phyloP scores from a whole-genome alignment of 2,888 invertebrate genomes.

The Bedellia somnulentella region DNA sequence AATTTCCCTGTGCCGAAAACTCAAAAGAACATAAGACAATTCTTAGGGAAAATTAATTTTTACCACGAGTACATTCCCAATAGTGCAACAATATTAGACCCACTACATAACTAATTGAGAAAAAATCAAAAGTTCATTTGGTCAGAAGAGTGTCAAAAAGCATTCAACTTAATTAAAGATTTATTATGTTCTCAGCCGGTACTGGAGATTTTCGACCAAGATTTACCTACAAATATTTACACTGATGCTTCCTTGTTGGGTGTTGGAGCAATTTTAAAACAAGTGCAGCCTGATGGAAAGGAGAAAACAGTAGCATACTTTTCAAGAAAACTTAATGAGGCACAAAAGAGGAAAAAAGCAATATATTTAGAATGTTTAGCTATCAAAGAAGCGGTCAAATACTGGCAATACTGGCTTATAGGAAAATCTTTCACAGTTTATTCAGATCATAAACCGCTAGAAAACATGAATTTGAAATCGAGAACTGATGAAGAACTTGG shows the following conservation, averaged over 20 bases:
- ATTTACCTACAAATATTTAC: background rate
- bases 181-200: conserved; percentile 1
- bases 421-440: conserved; percentile 12
- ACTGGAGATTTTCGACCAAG: conserved; percentile 1
- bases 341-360: conserved; percentile 10
- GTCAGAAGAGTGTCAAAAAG: conserved; percentile 6
- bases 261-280: background rate
- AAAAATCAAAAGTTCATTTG: too few relatives aligned
- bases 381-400: too few relatives aligned
- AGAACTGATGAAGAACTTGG: conserved; percentile 5
- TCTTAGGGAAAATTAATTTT: too few relatives aligned
- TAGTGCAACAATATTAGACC: conserved; percentile 3
- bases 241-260: background rate
- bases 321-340: too few relatives aligned
- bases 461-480: conserved; percentile 6
- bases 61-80: conserved; percentile 3
- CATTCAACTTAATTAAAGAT: conserved; percentile 4
- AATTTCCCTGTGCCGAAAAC: background rate
- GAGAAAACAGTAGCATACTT: too few relatives aligned
- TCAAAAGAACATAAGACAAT: background rate
- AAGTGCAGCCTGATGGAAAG: too few relatives aligned
- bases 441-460: conserved; percentile 12
- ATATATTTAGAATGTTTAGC: too few relatives aligned
- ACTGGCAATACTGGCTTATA: conserved; percentile 11
- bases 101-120: too few relatives aligned